Evolutionary conservation across 2,888 invertebrate genomes (phyloP).

Genomic region (Epinotia ramella): DNA sequence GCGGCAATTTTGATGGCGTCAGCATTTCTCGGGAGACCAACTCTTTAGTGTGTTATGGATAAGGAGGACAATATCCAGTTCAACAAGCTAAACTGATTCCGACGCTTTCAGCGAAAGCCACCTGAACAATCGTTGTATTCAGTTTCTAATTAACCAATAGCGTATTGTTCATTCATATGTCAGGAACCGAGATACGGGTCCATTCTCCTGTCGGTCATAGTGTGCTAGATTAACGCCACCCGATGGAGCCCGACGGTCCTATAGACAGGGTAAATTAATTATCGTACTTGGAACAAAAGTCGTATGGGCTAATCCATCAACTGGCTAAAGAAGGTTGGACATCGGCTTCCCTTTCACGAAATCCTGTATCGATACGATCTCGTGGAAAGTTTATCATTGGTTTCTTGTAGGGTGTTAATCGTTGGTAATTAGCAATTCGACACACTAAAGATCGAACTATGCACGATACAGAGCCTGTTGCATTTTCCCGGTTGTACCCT

Average conservation of each 20-base stretch:
- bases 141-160: slow-evolving; percentile 44
- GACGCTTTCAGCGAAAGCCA: neutral
- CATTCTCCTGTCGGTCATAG: slow-evolving; percentile 51
- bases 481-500: too few species aligned
- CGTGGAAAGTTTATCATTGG: neutral
- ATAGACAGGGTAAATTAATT: slow-evolving; percentile 68
- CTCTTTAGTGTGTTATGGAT: too few species aligned
- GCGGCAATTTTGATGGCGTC: too few species aligned
- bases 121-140: slow-evolving; percentile 20
- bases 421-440: neutral
- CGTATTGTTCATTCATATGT: slow-evolving; percentile 49
- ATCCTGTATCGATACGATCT: slow-evolving; percentile 6
- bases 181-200: slow-evolving; percentile 49
- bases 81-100: neutral
- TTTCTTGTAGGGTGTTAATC: neutral
- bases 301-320: slow-evolving; percentile 67
- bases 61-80: neutral
- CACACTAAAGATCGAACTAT: neutral
- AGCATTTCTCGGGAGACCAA: too few species aligned
- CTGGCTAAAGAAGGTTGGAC: slow-evolving; percentile 60
- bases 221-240: slow-evolving; percentile 49
- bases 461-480: neutral
- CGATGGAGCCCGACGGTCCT: slow-evolving; percentile 50
- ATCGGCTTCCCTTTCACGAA: slow-evolving; percentile 54
- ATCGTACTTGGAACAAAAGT: slow-evolving; percentile 66